phyloP scores from a whole-genome alignment of 2,797 vertebrate genomes.

The Novumbra hubbsi region DNA sequence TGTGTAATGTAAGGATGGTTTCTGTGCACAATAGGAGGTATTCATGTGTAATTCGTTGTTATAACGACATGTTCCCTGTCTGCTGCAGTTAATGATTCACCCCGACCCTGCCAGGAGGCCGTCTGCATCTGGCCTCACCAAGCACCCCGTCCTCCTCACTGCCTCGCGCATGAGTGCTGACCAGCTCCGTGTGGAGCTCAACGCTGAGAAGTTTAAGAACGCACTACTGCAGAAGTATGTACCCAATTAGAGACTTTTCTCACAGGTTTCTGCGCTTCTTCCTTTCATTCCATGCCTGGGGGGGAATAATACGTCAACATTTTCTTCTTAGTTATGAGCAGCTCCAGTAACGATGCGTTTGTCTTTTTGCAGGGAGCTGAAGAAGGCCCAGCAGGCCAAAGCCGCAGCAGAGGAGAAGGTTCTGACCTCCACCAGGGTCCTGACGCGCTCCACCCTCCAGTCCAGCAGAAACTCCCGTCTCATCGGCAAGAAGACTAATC shows the following conservation, averaged over 20 bases:
- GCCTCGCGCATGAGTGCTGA: conserved; percentile 84
- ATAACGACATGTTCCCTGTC: conserved; percentile 3
- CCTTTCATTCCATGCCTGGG: not conserved
- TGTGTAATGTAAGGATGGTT: not conserved
- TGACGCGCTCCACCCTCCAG: conserved; percentile 75
- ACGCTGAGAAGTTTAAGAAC: conserved; percentile 88
- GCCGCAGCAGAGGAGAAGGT: conserved; percentile 77
- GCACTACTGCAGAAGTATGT: conserved; percentile 86
- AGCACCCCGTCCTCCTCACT: conserved; percentile 83
- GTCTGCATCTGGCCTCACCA: conserved; percentile 74
- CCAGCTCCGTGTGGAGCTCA: conserved; percentile 83
- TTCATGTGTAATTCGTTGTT: not conserved
- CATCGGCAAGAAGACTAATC: conserved; percentile 81
- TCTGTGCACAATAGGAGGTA: not conserved
- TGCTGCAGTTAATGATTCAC: conserved; percentile 78
- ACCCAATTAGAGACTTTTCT: not conserved
- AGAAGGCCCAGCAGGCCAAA: conserved; percentile 81
- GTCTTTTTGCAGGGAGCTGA: conserved; percentile 73
- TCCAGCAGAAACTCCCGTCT: conserved; percentile 69
- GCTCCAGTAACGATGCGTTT: conserved; percentile 4
- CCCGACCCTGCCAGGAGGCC: conserved; percentile 80
- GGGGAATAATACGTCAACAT: not conserved
- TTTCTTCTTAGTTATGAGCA: not conserved
- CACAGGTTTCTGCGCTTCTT: not conserved
- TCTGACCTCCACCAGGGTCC: conserved; percentile 76